These are phyloP conservation scores for Drosophila sp. DNA, from an alignment of 1,140 invertebrate species.

Conservation along the genomic window DNA sequence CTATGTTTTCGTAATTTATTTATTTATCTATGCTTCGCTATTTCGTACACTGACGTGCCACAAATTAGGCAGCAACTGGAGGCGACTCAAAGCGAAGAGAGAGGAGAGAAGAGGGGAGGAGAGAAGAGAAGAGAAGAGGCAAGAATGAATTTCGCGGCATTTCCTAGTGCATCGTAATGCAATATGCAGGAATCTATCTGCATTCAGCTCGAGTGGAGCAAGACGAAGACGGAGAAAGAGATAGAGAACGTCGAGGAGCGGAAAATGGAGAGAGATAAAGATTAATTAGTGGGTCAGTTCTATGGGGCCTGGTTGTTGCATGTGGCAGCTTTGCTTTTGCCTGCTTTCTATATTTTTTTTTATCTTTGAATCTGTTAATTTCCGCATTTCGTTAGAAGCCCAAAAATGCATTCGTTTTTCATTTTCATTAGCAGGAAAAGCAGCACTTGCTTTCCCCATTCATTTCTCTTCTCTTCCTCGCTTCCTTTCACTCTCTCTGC, in stretches of 20 bases:
- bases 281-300: conserved; percentile 45
- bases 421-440: conserved; percentile 37
- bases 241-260: neutral
- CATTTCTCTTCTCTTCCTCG: neutral
- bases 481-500: too few relatives aligned
- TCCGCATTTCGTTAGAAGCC: conserved; percentile 46
- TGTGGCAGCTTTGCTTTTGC: conserved; percentile 15
- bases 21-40: conserved; percentile 4
- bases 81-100: neutral
- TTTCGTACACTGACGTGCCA: conserved; percentile 10
- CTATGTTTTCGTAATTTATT: conserved; percentile 32
- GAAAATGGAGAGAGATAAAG: neutral
- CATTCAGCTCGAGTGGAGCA: conserved; percentile 35
- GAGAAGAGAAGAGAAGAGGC: neutral
- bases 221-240: neutral
- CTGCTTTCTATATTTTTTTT: too few relatives aligned
- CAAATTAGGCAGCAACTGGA: conserved; percentile 20
- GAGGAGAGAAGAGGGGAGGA: neutral
- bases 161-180: conserved; percentile 13
- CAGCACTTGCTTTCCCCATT: neutral
- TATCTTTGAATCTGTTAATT: conserved; percentile 63
- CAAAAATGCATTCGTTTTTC: conserved; percentile 45
- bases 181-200: conserved; percentile 46
- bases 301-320: neutral
- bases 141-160: neutral